phyloP scores from a whole-genome alignment of 2,797 vertebrate species.

The Hippocampus kuda region DNA sequence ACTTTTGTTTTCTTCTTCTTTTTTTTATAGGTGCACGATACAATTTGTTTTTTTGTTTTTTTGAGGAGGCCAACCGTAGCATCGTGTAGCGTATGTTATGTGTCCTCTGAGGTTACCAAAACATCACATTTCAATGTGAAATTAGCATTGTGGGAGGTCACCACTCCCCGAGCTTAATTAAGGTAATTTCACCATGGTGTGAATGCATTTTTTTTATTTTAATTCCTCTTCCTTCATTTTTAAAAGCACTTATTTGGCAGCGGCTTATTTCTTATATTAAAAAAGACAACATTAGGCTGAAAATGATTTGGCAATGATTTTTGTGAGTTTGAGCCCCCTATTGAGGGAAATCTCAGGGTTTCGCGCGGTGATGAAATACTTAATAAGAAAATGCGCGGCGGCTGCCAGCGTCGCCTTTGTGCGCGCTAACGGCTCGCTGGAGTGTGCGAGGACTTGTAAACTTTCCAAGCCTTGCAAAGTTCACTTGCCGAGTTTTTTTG shows the following conservation, averaged over 20 bases:
- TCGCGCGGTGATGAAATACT: slow-evolving; percentile 77
- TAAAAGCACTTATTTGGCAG: slow-evolving; percentile 70
- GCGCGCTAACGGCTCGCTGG: slow-evolving; percentile 97
- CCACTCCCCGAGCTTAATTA: slow-evolving; percentile 70
- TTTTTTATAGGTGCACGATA: slow-evolving; percentile 20
- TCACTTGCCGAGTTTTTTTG: slow-evolving; percentile 91
- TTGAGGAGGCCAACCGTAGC: neutral
- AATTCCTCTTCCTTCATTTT: slow-evolving; percentile 63
- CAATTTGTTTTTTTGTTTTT: neutral
- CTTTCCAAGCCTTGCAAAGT: slow-evolving; percentile 99
- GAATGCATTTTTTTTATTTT: slow-evolving; percentile 44
- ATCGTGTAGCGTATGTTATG: slow-evolving; percentile 33
- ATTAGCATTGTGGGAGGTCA: slow-evolving; percentile 65
- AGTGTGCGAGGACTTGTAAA: slow-evolving; percentile 97
- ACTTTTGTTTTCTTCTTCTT: neutral
- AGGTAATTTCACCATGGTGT: slow-evolving; percentile 67
- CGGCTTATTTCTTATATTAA: slow-evolving; percentile 75
- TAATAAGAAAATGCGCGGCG: slow-evolving; percentile 88
- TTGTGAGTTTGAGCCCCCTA: slow-evolving; percentile 62
- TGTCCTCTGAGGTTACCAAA: slow-evolving; percentile 43
- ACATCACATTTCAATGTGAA: slow-evolving; percentile 54
- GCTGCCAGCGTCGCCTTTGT: slow-evolving; percentile 97
- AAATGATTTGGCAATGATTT: slow-evolving; percentile 71
- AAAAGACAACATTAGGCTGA: slow-evolving; percentile 68
- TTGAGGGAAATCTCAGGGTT: slow-evolving; percentile 71